Base-by-base conservation (phyloP, 1,140 invertebrate species). In the Drosophila lini region DNA sequence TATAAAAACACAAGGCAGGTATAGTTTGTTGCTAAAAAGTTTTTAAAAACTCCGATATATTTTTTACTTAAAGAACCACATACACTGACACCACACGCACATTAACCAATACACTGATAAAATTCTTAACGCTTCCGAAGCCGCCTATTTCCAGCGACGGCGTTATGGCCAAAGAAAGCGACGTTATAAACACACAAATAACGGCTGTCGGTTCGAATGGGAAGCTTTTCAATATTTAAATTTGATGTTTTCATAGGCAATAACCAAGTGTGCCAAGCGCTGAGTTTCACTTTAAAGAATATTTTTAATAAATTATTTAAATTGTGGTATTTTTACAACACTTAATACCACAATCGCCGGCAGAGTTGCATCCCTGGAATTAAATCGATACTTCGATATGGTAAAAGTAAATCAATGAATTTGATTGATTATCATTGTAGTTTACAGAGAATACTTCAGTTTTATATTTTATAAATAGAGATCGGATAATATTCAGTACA, bases 61-160 rank as follows among this genome's bases (percentile, higher is more conserved):
- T 86, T 88, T 86, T 67, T 65, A 88, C 71, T 83, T 80, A 64
- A 77, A 88, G 83, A 88, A 77, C 76, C 78, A 88, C 80, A 78
- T 70, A 77, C 74, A 76, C 61, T 75, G 61, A 61, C 71, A 64
- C 45, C 60, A 67, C 62, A 52, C 48, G 57, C 63, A 55, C 63
- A 77, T 70, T 68, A 60, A 88, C 80, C 86, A 74, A 82, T 80
- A 78, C 80, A 83, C 50, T 78, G 62, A 73, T 47, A 62, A 36
- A 60, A 77, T 68, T 83, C 59, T 65, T 69, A 57, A 65, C 47
- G 41, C 60, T 42, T 78, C 41, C 34, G 38, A 63, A 63, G 81
- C 82, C 69, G 57, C 13, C 13, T 25, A 42, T 82, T 81, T 48
- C 15, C 10, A 11, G n/a, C 9, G 47, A n/a, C 80, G 80, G 75